Evolutionary conservation across 2,113 vertebrate species (phyloP), one percentile per base, ranked within the genome.

Genomic region (Tringa solitaria): DNA sequence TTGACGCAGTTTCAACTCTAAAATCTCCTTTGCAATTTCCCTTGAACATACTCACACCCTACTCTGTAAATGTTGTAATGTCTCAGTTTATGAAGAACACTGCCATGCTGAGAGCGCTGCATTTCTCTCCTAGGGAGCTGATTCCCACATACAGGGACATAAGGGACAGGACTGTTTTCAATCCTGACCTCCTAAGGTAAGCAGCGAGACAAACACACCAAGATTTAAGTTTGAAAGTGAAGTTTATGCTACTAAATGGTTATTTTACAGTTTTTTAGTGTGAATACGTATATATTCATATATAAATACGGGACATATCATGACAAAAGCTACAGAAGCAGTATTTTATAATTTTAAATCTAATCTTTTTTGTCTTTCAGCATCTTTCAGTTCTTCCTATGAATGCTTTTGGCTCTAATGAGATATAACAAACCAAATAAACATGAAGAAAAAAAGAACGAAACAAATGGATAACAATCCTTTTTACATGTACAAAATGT

Each of bases 271-370:
- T 61, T 65, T 54, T 82, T 79, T 35, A 87, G 65, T n/a, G 56
- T 59, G 61, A 70, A 72, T 27, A 26, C 8, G 56, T 81, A 84
- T 94, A 94, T 81, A 75, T 24, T 65, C 28, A 68, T 24, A n/a
- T 10, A 75, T 81, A 89, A 94, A 94, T 72, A 75, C 28, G 68
- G 53, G 80, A 72, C 50, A 50, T 87, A 89, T 91, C 10, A 41
- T 6, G 8, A 92, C 45, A 90, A 87, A 91, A 89, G 54, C 33
- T 86, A 53, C 35, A 91, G 60, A 70, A 89, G 72, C 57, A 50
- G 88, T 79, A 96, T 74, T 94, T 95, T 85, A 37, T 69, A 91
- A 82, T 95, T 96, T 93, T 95, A 91, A 97, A 94, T 68, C 81
- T 12, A 53, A 43, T 39, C 16, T 50, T 77, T 83, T 63, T 70